Evolutionary conservation across 2,888 invertebrate genomes (phyloP), one percentile per base, ranked within the genome.

Genomic region (Philhelius pedissequus): DNA sequence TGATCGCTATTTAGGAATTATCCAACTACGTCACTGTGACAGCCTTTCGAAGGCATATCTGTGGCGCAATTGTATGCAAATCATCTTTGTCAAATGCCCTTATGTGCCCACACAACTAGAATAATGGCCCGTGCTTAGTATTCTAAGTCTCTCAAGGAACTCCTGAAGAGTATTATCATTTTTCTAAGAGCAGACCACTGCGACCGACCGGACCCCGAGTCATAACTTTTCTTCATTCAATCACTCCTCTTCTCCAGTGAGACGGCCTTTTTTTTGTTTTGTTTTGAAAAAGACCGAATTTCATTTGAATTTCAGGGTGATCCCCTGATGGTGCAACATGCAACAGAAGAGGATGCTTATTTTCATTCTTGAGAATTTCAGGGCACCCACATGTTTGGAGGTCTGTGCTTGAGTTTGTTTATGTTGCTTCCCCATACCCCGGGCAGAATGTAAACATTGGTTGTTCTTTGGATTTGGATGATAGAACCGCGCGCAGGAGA

Each of bases 251-350:
- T 20, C 13, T 22, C 45, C 3, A 22, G 7, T 45, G 11, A 27
- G 22, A 3, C 25, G n/a, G n/a, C 25, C 38, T 38, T 32, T 43
- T n/a, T 20, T 48, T 18, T 38, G 35, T 11, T 13, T n/a, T n/a
- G n/a, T n/a, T n/a, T n/a, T n/a, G n/a, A n/a, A 6, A 6, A n/a
- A 48, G 62, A 70, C 20, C 18, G n/a, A 56, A 84, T 60, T 84
- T 84, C 84, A 75, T 68, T n/a, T 62, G 84, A 84, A 84, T 76
- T 84, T 76, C 80, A 80, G 38, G 80, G 84, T 71, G 84, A 84
- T 84, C 84, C 84, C 70, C 48, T 20, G 30, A 11, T 32, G 40
- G 15, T 60, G 60, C 11, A 40, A 20, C 32, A 38, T 20, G 40
- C 40, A 43, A 15, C 13, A 9, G n/a, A 58, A n/a, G 58, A 38